Conservation (phyloP, 1,140 invertebrate species). For the Orius insidiosus region DNA sequence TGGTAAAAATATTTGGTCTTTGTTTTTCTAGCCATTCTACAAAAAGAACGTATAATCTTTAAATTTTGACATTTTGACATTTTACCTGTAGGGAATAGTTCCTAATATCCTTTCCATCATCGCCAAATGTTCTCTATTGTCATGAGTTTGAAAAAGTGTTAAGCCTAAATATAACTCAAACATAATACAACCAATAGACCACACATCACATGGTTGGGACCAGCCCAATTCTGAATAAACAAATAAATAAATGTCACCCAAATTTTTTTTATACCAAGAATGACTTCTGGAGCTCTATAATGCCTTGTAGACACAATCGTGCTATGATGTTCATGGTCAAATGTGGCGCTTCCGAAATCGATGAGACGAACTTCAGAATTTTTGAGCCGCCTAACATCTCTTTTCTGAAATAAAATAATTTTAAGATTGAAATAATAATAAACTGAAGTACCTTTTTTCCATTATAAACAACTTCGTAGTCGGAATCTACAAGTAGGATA, state of each 20-base stretch:
- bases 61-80: slow-evolving; percentile 1
- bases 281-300: slow-evolving; percentile 97
- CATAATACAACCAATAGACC: slow-evolving; percentile 98
- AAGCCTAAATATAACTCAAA: slow-evolving; percentile 97
- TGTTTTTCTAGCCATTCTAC: slow-evolving; percentile 83
- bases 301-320: slow-evolving; percentile 98
- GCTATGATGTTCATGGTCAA: slow-evolving; percentile 98
- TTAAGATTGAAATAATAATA: too few species aligned
- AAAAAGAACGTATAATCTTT: slow-evolving; percentile 14
- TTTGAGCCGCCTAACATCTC: slow-evolving; percentile 70
- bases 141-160: slow-evolving; percentile 98
- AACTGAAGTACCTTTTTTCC: slow-evolving; percentile 55
- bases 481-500: slow-evolving; percentile 94
- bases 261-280: slow-evolving; percentile 69
- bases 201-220: slow-evolving; percentile 98
- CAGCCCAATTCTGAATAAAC: slow-evolving; percentile 84
- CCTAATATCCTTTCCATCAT: slow-evolving; percentile 99
- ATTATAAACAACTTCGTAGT: slow-evolving; percentile 71
- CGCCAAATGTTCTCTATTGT: slow-evolving; percentile 96
- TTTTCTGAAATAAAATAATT: slow-evolving; percentile 43
- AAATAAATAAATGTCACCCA: too few species aligned
- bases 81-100: slow-evolving; percentile 70
- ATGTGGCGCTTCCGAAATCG: slow-evolving; percentile 98
- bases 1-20: slow-evolving; percentile 95
- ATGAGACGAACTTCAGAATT: slow-evolving; percentile 89